Conservation (phyloP, 2,113 vertebrate species). For the Pseudorhombus dupliciocellatus region DNA sequence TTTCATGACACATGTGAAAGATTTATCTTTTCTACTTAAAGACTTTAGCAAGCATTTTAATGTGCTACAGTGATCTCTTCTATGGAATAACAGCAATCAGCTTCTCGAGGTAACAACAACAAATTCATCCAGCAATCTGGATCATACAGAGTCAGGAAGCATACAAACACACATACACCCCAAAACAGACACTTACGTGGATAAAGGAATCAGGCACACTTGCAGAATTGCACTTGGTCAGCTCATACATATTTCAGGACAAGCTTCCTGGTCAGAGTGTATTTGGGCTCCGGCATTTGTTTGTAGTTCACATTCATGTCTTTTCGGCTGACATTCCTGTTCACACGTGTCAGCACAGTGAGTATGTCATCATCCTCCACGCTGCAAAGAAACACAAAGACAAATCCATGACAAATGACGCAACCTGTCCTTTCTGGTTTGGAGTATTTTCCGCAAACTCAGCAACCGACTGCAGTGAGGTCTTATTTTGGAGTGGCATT, state of each 20-base stretch:
- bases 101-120: not conserved
- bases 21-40: not conserved
- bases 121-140: not conserved
- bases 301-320: conserved; percentile 33
- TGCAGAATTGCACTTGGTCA: not conserved
- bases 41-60: not conserved
- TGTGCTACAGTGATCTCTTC: not conserved
- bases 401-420: not conserved
- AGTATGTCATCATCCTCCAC: conserved; percentile 77
- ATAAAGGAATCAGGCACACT: rapidly evolving
- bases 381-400: conserved; percentile 48
- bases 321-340: conserved; percentile 83
- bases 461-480: too few species aligned
- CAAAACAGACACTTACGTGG: not conserved
- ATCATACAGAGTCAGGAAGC: not conserved
- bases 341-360: conserved; percentile 86
- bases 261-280: conserved; percentile 87
- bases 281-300: conserved; percentile 89
- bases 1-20: too few species aligned
- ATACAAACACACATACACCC: not conserved
- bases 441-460: too few species aligned
- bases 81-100: not conserved
- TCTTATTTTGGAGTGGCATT: too few species aligned
- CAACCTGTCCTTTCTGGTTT: too few species aligned
- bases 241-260: conserved; percentile 69